Evolutionary conservation across 2,797 vertebrate species (phyloP).

Genomic region (Scomberomorus guttatus): DNA sequence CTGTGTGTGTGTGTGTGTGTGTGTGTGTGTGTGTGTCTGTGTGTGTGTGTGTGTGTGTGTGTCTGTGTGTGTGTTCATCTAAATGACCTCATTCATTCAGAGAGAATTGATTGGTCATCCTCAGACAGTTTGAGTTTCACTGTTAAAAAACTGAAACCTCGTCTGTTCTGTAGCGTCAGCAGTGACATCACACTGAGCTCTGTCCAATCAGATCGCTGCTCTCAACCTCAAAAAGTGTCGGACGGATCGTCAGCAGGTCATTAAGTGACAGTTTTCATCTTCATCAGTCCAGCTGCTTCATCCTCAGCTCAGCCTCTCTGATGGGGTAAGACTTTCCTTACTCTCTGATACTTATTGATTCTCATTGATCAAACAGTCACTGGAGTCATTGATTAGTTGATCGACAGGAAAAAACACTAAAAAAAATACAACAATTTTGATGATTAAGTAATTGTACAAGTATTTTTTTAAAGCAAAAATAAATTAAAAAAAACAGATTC

Average conservation of each 20-base stretch:
- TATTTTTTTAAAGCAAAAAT: no score
- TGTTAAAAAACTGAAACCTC: background rate
- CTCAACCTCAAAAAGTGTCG: background rate
- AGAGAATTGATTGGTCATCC: slow-evolving; percentile 44
- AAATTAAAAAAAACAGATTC: no score
- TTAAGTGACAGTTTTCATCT: background rate
- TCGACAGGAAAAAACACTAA: no score
- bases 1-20: no score
- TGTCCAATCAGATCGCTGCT: slow-evolving; percentile 38
- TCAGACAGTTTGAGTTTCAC: background rate
- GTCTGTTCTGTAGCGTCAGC: background rate
- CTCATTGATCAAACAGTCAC: no score
- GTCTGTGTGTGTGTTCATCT: slow-evolving; percentile 5
- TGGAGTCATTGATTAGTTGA: no score
- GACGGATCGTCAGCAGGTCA: slow-evolving; percentile 14
- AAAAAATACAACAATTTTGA: no score
- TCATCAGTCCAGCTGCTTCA: background rate
- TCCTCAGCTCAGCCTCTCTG: background rate
- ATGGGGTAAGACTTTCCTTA: slow-evolving; percentile 50
- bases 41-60: background rate
- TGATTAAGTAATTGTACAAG: no score
- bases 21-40: background rate
- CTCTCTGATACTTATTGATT: background rate
- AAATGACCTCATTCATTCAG: slow-evolving; percentile 32
- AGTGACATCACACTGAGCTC: slow-evolving; percentile 12